A percentile compares a stretch with the other conserved stretches of the same genome.
Conservation (phyloP, 2,113 vertebrate genomes). For the Microcebus lehilahytsara region DNA sequence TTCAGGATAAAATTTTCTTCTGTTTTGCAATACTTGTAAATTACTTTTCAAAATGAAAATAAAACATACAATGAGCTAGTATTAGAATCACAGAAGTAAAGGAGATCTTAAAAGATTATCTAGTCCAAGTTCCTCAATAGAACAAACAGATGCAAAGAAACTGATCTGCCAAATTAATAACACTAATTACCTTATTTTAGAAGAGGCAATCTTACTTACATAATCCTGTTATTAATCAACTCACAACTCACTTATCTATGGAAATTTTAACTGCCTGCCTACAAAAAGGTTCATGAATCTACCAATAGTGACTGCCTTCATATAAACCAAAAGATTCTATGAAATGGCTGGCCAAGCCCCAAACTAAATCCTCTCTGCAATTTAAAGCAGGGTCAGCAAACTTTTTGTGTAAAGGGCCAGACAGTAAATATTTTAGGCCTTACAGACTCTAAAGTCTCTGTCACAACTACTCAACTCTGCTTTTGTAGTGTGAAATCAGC, state of each 20-base stretch:
- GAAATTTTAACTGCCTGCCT: constrained; percentile 47
- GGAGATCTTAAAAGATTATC: background rate
- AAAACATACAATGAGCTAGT: background rate
- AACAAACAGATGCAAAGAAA: background rate
- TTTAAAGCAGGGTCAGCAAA: constrained; percentile 6
- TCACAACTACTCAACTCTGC: background rate
- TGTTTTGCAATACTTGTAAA: constrained; percentile 11
- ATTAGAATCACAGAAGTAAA: constrained; percentile 23
- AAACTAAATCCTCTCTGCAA: constrained; percentile 31
- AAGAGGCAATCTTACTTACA: background rate
- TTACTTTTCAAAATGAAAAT: constrained; percentile 43
- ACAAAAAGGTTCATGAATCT: background rate
- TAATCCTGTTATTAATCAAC: constrained; percentile 29
- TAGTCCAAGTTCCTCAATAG: background rate
- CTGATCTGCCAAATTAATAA: background rate
- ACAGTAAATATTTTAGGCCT: background rate
- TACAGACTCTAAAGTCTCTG: background rate
- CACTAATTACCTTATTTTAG: constrained; percentile 26
- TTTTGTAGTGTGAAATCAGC: background rate
- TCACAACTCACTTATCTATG: background rate
- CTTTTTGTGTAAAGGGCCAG: background rate
- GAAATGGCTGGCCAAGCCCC: background rate
- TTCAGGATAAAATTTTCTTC: constrained; percentile 21
- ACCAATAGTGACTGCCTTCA: background rate
- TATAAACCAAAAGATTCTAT: constrained; percentile 19